These are phyloP conservation scores for Grapholita molesta DNA, from an alignment of 1,140 invertebrate species.

Conservation along the genomic window DNA sequence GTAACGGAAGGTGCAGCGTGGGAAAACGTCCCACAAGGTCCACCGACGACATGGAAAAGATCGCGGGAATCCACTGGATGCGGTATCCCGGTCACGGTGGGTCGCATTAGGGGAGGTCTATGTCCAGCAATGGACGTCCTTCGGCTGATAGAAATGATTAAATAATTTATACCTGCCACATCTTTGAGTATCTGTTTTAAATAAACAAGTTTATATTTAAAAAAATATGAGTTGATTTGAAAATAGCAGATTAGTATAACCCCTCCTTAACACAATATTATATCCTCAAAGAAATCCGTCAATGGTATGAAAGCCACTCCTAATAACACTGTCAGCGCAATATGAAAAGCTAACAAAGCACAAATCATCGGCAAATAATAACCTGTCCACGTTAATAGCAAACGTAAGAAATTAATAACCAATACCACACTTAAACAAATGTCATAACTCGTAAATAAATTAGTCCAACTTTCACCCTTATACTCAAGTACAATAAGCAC, in stretches of 20 bases:
- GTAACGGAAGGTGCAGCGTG: too few species aligned
- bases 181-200: too few species aligned
- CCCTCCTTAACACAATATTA: neutral
- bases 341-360: constrained; percentile 7
- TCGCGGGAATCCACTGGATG: too few species aligned
- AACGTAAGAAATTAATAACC: constrained; percentile 12
- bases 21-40: too few species aligned
- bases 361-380: constrained; percentile 6
- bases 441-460: neutral
- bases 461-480: neutral
- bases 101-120: too few species aligned
- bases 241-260: neutral
- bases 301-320: neutral
- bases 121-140: too few species aligned
- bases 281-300: neutral
- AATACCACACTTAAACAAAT: neutral
- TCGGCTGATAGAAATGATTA: too few species aligned
- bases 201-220: too few species aligned
- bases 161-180: too few species aligned
- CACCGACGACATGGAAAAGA: too few species aligned
- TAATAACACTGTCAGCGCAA: neutral
- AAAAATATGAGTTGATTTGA: neutral
- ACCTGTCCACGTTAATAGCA: constrained; percentile 12
- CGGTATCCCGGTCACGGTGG: too few species aligned
- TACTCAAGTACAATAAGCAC: neutral